phyloP scores from a whole-genome alignment of 2,888 invertebrate species.

The Idaea straminata region DNA sequence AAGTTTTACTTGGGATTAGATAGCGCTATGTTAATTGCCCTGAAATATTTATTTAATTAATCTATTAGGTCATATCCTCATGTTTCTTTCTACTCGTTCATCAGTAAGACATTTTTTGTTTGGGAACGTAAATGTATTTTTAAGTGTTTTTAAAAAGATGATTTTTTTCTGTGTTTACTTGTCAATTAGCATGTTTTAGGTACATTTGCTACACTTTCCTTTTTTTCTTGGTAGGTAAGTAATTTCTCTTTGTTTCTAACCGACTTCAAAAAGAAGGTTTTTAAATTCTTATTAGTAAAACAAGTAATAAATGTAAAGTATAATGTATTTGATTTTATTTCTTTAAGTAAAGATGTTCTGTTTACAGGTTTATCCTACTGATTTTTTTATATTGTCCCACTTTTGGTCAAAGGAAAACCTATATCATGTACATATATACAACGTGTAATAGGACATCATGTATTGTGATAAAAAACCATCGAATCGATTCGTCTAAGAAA shows the following conservation, averaged over 20 bases:
- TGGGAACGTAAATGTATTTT: conserved; percentile 62
- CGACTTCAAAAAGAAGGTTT: neutral
- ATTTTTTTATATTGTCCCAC: no score
- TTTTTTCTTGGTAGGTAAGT: conserved; percentile 2
- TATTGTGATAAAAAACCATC: no score
- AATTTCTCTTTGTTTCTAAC: conserved; percentile 1
- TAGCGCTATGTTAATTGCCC: no score
- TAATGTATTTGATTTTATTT: no score
- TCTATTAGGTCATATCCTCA: conserved; percentile 32
- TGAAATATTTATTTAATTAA: no score
- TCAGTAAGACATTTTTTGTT: conserved; percentile 38
- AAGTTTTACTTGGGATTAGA: no score
- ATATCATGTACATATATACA: no score
- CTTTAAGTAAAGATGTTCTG: no score
- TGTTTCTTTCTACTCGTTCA: conserved; percentile 29
- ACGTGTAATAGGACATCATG: no score
- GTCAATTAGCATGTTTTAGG: conserved; percentile 51
- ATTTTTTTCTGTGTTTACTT: conserved; percentile 36
- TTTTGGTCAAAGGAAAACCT: no score
- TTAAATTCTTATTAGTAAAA: neutral
- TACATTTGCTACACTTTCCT: conserved; percentile 6
- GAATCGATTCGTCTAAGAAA: no score
- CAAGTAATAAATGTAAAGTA: neutral
- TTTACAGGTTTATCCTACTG: no score
- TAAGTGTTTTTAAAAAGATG: conserved; percentile 58